A percentile compares a stretch with the other conserved stretches of the same genome.
Evolutionary conservation across 1,140 invertebrate genomes (phyloP).

Genomic region (Dolichoris vasculosae): DNA sequence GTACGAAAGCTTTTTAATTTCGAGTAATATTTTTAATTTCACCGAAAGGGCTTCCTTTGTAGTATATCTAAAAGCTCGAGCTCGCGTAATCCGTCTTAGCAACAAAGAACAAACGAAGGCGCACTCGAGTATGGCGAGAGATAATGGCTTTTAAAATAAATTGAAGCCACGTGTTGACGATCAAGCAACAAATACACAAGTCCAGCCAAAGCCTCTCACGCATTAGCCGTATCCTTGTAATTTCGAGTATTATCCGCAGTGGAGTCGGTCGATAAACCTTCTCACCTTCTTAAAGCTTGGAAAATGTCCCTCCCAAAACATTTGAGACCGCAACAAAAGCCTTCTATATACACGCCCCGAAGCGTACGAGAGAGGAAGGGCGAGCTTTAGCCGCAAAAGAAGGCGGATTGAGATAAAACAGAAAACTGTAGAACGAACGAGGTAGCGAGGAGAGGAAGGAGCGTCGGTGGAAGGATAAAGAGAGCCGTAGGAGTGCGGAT

Average conservation of each 20-base stretch:
- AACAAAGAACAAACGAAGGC: neutral
- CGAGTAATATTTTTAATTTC: neutral
- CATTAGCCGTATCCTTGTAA: constrained; percentile 2
- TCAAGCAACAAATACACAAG: neutral
- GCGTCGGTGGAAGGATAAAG: constrained; percentile 22
- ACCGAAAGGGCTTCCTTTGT: neutral
- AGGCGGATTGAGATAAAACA: constrained; percentile 1
- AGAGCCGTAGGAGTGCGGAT: constrained; percentile 18
- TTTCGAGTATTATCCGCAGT: neutral
- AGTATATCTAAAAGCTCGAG: neutral
- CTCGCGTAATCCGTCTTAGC: neutral
- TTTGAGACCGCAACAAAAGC: constrained; percentile 36
- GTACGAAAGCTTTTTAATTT: too few species aligned
- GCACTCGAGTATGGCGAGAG: neutral
- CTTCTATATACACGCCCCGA: neutral
- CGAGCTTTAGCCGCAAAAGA: neutral
- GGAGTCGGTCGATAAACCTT: constrained; percentile 3
- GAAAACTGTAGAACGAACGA: neutral
- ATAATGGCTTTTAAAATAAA: neutral
- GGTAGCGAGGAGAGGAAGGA: neutral
- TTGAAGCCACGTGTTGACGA: neutral
- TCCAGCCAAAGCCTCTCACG: neutral
- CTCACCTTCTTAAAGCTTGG: neutral
- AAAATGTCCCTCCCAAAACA: constrained; percentile 25
- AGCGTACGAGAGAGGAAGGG: neutral